Base-by-base conservation (phyloP, 1,140 invertebrate species). In the Megalopta genalis region DNA sequence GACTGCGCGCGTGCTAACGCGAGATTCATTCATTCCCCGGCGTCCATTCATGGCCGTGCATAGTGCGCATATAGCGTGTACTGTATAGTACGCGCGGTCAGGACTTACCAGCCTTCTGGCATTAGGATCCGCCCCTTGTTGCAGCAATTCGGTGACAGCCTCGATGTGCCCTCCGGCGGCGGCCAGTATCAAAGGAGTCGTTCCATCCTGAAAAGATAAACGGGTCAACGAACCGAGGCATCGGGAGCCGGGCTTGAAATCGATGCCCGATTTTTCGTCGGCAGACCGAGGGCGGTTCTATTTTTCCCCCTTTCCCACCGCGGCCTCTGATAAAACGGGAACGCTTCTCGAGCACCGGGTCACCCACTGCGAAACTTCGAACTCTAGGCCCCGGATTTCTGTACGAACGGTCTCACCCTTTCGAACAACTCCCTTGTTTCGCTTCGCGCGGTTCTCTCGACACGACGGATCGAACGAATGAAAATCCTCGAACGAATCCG, bases 171-270 rank as follows among this genome's bases (percentile, higher is more conserved):
- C 97, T 91, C 97, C 97, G 25, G 97, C 97, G 6, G 97, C 96
- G 27, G 98, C 96, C 84, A 98, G 94, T 88, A 98, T 98, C 66
- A 98, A 94, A 12, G 98, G 97, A 21, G 98, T 98, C 27, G 97
- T 98, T 64, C 97, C 97, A 93, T 98, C 98, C 98, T 99, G 91
- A 12, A 92, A 93, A 81, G 12, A n/a, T 7, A 57, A 57, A 49
- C 16, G 32, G n/a, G 18, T 81, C 62, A 81, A 3, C 6, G 52
- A 71, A 42, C 60, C 46, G 39, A 66, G 42, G 0, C 9, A 12
- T 32, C 32, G 10, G 10, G 14, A 46, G 42, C 10, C 10, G 14
- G 42, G 42, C 9, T n/a, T 12, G 9, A 46, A 46, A 39, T 64
- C 27, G 49, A 52, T 52, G 49, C 49, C 49, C 49, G 21, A 25